Evolutionary conservation across 2,888 invertebrate species (phyloP), one percentile per base, ranked within the genome.

Genomic region (Craniophora ligustri): DNA sequence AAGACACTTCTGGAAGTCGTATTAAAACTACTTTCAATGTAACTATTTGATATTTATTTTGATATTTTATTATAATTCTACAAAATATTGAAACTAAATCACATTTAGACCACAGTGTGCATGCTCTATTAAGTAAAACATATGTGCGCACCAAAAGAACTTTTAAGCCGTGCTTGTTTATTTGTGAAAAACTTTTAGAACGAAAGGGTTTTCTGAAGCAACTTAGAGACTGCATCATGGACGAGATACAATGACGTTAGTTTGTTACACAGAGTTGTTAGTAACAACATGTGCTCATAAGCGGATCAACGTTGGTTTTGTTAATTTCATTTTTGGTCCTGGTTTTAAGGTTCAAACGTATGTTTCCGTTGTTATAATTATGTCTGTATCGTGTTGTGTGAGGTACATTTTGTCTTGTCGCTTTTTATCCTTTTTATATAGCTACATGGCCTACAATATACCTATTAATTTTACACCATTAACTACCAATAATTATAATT

Each of bases 81-180:
- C 10, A 10, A 0, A n/a, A n/a, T n/a, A n/a, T 8, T 11, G 16
- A 4, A 16, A 23, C 34, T 5, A 14, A 10, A 14, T 4, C 5
- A 7, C 18, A 30, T 1, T 28, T 38, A 0, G n/a, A 10, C 7
- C n/a, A 32, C 66, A 78, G 71, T 72, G 72, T 72, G 66, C 65
- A 47, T 31, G 10, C 32, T 50, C 51, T 39, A 44, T 56, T 51
- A 67, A 75, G 62, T 67, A 69, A 75, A 79, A 75, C 64, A 65
- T 71, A 68, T 67, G 68, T 71, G 72, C 47, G 53, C 53, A 41
- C 54, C 39, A 59, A 65, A 50, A 46, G 40, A 76, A 75, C 59
- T 75, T 75, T 72, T 55, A 67, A 76, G 69, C 64, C 58, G 4
- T 6, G 58, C 59, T 74, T 64, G 67, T 71, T 74, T 74, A 70